phyloP scores from a whole-genome alignment of 2,797 vertebrate species.

The Chelmon rostratus region DNA sequence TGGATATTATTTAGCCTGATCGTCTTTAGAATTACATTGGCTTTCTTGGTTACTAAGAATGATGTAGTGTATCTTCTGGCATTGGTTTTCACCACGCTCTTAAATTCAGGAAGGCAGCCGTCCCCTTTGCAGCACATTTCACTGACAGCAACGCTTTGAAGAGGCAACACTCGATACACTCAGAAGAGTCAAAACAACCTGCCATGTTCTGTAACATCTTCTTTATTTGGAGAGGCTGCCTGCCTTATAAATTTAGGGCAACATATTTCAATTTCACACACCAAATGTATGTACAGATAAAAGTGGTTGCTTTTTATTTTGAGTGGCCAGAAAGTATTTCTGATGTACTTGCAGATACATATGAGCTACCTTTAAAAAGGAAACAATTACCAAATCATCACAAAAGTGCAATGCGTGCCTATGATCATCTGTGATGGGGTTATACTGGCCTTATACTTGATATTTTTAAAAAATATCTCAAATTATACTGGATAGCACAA shows the following conservation, averaged over 20 bases:
- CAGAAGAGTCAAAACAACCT: constrained; percentile 44
- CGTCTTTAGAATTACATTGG: background rate
- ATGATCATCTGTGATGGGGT: background rate
- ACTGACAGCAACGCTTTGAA: constrained; percentile 45
- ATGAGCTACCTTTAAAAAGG: background rate
- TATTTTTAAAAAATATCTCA: background rate
- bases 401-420: background rate
- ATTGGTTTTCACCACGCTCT: background rate
- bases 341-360: background rate
- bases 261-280: background rate
- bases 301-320: background rate
- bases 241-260: background rate
- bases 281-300: background rate
- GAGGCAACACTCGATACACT: constrained; percentile 3
- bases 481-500: background rate
- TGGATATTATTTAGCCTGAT: background rate
- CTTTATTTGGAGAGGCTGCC: background rate
- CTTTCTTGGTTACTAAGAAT: background rate
- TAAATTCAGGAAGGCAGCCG: background rate
- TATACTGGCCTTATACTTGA: background rate
- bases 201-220: background rate
- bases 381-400: background rate
- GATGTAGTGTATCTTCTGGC: background rate
- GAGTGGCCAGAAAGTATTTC: background rate
- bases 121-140: constrained; percentile 30